Conservation (phyloP, 2,888 invertebrate species). For the Epistrophe grossulariae region DNA sequence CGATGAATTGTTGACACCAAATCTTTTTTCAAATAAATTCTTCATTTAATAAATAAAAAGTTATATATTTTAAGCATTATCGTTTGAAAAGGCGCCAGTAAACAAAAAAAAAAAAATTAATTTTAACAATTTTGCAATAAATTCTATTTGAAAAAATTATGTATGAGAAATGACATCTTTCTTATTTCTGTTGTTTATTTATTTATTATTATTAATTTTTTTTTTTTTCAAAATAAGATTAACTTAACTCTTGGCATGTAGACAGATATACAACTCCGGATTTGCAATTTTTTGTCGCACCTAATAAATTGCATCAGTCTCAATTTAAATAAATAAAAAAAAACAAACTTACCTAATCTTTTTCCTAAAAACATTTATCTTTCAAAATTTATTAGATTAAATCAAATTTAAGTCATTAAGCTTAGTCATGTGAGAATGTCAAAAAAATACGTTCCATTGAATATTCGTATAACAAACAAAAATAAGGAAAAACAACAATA, state of each 20-base stretch:
- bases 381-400: slow-evolving; percentile 12
- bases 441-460: slow-evolving; percentile 10
- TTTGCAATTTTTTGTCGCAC: slow-evolving; percentile 4
- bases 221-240: neutral
- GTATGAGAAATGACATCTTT: neutral
- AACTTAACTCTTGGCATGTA: neutral
- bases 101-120: neutral
- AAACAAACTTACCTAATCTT: neutral
- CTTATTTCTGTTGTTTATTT: too few species aligned
- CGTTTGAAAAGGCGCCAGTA: neutral
- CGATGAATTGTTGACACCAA: too few species aligned
- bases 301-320: slow-evolving; percentile 16
- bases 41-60: neutral
- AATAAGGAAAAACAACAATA: neutral
- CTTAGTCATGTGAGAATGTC: slow-evolving; percentile 15
- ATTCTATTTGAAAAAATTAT: neutral
- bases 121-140: neutral
- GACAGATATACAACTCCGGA: neutral
- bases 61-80: neutral
- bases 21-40: too few species aligned
- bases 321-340: neutral
- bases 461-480: neutral
- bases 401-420: neutral
- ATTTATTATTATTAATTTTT: neutral
- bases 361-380: neutral